These are phyloP conservation scores for Sprattus sprattus DNA, from an alignment of 2,113 vertebrate species.

Conservation along the genomic window DNA sequence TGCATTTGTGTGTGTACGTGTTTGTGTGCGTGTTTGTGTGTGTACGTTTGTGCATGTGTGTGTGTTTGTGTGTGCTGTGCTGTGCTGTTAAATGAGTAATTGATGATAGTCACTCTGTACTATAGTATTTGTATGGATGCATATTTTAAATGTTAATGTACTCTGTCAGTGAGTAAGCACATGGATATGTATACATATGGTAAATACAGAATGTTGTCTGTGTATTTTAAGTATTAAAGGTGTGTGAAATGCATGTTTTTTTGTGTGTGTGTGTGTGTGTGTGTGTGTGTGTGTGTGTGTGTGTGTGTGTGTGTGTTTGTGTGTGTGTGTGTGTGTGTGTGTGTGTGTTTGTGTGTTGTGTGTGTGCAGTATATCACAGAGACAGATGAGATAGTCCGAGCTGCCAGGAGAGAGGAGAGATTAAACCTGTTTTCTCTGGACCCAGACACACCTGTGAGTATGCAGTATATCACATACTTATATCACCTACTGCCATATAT, in stretches of 20 bases:
- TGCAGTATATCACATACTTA: background rate
- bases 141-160: no score
- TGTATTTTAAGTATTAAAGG: no score
- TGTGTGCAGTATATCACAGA: constrained; percentile 86
- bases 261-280: no score
- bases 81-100: constrained; percentile 9
- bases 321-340: no score
- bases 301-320: background rate
- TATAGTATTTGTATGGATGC: no score
- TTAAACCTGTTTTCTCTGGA: constrained; percentile 94
- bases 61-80: background rate
- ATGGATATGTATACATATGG: no score
- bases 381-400: constrained; percentile 87
- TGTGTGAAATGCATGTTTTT: no score
- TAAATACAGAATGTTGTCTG: no score
- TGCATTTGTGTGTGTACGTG: background rate
- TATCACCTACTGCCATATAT: no score
- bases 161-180: no score
- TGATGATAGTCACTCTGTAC: no score
- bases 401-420: constrained; percentile 80
- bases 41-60: background rate
- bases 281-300: constrained; percentile 7
- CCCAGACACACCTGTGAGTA: constrained; percentile 87
- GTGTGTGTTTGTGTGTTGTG: constrained; percentile 9
- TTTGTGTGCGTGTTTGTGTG: background rate